Evolutionary conservation across 2,113 vertebrate genomes (phyloP).

Genomic region (Etia nguti): DNA sequence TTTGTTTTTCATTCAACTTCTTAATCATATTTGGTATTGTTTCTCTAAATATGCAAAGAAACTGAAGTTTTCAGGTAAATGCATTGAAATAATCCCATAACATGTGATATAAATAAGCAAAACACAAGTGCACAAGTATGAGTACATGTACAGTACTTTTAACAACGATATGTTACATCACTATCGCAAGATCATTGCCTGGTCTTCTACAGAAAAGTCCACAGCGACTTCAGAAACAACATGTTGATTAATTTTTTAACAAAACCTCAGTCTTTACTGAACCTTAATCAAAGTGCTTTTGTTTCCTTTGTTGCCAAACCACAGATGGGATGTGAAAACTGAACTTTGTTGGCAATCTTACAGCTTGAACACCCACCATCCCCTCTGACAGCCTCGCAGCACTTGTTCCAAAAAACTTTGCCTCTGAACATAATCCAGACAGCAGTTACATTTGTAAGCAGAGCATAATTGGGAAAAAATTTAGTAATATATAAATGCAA

Average conservation of each 20-base stretch:
- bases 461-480: background rate
- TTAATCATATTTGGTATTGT: background rate
- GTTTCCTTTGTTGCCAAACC: background rate
- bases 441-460: background rate
- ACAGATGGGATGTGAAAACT: background rate
- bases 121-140: background rate
- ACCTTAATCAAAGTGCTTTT: background rate
- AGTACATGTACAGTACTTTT: background rate
- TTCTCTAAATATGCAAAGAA: background rate
- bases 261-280: background rate
- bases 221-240: background rate
- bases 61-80: background rate
- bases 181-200: background rate
- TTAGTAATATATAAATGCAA: background rate
- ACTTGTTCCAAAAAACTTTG: background rate
- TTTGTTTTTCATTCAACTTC: background rate
- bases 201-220: background rate
- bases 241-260: background rate
- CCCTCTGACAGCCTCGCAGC: background rate
- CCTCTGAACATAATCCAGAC: background rate
- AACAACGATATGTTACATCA: background rate
- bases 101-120: background rate
- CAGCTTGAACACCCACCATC: background rate
- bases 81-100: background rate
- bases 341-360: background rate